phyloP scores from a whole-genome alignment of 1,140 invertebrate species.

The Teleogryllus occipitalis region DNA sequence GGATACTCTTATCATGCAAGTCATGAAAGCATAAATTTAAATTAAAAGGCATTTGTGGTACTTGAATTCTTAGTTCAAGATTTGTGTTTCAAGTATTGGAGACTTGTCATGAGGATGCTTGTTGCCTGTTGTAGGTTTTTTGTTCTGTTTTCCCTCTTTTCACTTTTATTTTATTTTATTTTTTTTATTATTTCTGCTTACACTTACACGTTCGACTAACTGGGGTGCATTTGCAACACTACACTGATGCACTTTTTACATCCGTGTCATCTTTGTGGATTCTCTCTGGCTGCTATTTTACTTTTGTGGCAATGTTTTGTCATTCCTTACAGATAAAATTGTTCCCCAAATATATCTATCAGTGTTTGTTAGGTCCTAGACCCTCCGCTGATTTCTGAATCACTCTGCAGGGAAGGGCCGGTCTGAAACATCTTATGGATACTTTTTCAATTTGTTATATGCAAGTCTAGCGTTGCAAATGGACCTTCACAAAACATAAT shows the following conservation, averaged over 20 bases:
- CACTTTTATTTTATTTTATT: constrained; percentile 7
- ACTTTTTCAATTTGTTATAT: neutral
- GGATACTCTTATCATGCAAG: too few species aligned
- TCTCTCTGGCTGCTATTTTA: constrained; percentile 13
- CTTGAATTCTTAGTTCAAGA: too few species aligned
- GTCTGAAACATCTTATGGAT: constrained; percentile 12
- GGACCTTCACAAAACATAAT: constrained; percentile 35
- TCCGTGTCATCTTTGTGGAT: constrained; percentile 14
- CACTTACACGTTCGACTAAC: constrained; percentile 32
- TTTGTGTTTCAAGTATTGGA: too few species aligned
- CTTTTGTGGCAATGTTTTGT: constrained; percentile 17
- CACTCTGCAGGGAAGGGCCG: constrained; percentile 14
- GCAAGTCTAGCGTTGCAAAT: constrained; percentile 38
- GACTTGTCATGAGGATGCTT: too few species aligned
- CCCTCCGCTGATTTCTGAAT: constrained; percentile 3
- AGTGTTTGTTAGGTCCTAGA: neutral
- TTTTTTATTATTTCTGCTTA: constrained; percentile 16
- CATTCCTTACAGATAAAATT: constrained; percentile 13
- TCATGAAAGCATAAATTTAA: too few species aligned
- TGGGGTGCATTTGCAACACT: constrained; percentile 46
- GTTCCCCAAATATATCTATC: neutral
- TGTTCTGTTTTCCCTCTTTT: neutral
- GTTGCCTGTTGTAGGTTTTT: neutral
- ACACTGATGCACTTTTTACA: constrained; percentile 21
- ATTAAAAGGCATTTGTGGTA: too few species aligned